A percentile compares a stretch with the other conserved stretches of the same genome.
These are phyloP conservation scores for Cygnus olor DNA, from an alignment of 2,797 vertebrate genomes.

Conservation along the genomic window DNA sequence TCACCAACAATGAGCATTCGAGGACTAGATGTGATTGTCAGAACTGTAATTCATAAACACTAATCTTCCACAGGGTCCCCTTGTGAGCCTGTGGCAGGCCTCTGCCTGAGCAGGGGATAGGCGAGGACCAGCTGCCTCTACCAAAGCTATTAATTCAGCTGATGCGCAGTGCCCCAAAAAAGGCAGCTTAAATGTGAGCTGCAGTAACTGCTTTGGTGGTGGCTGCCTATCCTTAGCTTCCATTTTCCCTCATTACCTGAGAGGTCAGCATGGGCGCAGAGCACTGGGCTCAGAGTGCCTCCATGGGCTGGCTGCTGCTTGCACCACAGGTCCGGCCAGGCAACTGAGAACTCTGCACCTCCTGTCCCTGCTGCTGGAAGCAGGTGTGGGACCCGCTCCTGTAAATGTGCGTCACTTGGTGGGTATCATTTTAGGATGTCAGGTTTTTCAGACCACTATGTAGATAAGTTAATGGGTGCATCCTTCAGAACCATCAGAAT, in stretches of 20 bases:
- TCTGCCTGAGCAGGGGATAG: neutral
- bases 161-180: neutral
- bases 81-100: neutral
- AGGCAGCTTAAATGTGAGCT: neutral
- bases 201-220: neutral
- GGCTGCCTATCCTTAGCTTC: neutral
- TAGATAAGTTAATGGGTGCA: neutral
- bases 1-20: neutral
- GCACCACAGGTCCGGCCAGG: too few relatives aligned
- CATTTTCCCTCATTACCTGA: fast-evolving
- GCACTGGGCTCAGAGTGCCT: neutral
- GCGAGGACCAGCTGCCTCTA: neutral
- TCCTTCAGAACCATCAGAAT: fast-evolving
- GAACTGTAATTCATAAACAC: neutral
- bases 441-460: neutral
- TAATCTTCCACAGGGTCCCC: neutral
- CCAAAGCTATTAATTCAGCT: neutral
- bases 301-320: fast-evolving
- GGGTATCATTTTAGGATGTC: neutral
- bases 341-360: neutral
- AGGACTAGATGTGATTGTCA: neutral
- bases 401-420: neutral
- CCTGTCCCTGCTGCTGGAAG: neutral
- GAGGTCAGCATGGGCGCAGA: fast-evolving
- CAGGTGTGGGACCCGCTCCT: fast-evolving